Base-by-base conservation (phyloP, 2,888 invertebrate genomes). In the Allacma fusca region DNA sequence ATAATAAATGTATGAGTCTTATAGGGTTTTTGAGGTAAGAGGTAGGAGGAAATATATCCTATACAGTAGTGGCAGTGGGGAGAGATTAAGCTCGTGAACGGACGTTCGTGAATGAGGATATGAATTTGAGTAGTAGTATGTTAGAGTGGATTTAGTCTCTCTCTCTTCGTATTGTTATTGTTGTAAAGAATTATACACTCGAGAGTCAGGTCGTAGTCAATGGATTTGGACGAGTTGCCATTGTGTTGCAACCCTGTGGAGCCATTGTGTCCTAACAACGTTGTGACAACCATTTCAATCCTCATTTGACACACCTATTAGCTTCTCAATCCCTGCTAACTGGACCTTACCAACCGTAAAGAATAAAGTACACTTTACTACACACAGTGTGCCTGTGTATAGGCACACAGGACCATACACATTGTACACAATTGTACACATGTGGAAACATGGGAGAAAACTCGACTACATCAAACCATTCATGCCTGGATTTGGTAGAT, bases 201-300 rank as follows among this genome's bases (percentile, higher is more conserved):
- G 50, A 50, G 50, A 34, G 29, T 34, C 34, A 68, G 21, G 34
- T 68, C 34, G 40, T 29, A 21, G 23, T 23, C 4, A 29, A 26
- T 65, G 65, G 65, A 65, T 59, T 21, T 62, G 65, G 65, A 28
- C 28, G 62, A 62, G 26, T 50, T 50, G 50, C 62, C 34, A 62
- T 73, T 74, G 74, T 74, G 28, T 65, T 26, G 43, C 24, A 74
- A 65, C 74, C 62, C 74, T 43, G 74, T 50, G 21, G 74, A 65
- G 74, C 65, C 65, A 74, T 74, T 74, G 74, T 74, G 74, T 74
- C 64, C 21, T 78, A 80, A 80, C 80, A 78, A 80, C 73, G 78
- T 80, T 80, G 80, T 80, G 80, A 80, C 80, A 80, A 78, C 78
- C 74, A 72, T 78, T 80, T 78, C 68, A 80, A 74, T 64, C 64